These are phyloP conservation scores for Apodemia zela DNA, from an alignment of 2,888 invertebrate genomes.

Conservation along the genomic window DNA sequence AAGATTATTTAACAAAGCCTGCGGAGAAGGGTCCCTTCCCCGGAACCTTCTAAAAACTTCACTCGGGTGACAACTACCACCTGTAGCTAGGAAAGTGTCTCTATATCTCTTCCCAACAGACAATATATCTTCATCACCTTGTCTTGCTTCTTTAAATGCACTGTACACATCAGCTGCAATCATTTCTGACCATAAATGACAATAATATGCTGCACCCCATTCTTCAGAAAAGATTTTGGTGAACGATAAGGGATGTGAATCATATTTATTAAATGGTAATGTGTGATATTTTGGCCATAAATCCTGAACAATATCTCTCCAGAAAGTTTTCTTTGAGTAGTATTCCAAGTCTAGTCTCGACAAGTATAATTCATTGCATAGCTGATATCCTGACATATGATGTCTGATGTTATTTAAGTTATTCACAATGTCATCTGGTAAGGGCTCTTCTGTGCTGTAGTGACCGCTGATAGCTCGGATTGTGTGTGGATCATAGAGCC, in stretches of 20 bases:
- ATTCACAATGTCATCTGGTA: slow-evolving; percentile 84
- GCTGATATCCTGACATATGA: slow-evolving; percentile 88
- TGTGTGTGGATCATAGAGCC: slow-evolving; percentile 84
- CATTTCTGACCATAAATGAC: slow-evolving; percentile 92
- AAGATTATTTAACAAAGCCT: slow-evolving; percentile 86
- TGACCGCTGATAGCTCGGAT: slow-evolving; percentile 86
- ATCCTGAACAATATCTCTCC: slow-evolving; percentile 88
- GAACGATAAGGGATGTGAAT: slow-evolving; percentile 93
- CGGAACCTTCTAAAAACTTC: slow-evolving; percentile 95
- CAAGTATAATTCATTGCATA: slow-evolving; percentile 90
- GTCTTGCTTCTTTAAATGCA: slow-evolving; percentile 87
- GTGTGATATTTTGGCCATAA: slow-evolving; percentile 91
- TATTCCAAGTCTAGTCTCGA: slow-evolving; percentile 91
- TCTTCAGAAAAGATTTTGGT: slow-evolving; percentile 90
- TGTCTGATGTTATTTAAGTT: slow-evolving; percentile 83
- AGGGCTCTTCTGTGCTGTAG: slow-evolving; percentile 84
- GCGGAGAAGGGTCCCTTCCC: slow-evolving; percentile 94
- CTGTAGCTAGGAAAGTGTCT: slow-evolving; percentile 90
- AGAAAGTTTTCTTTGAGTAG: slow-evolving; percentile 87
- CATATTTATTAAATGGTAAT: slow-evolving; percentile 87
- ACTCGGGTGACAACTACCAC: slow-evolving; percentile 89
- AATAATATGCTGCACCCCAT: slow-evolving; percentile 92
- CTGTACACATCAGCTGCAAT: slow-evolving; percentile 94
- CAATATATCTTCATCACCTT: slow-evolving; percentile 70
- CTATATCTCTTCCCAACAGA: slow-evolving; percentile 86